Evolutionary conservation across 1,140 invertebrate species (phyloP), one percentile per base, ranked within the genome.

Genomic region (Bombus superbus): DNA sequence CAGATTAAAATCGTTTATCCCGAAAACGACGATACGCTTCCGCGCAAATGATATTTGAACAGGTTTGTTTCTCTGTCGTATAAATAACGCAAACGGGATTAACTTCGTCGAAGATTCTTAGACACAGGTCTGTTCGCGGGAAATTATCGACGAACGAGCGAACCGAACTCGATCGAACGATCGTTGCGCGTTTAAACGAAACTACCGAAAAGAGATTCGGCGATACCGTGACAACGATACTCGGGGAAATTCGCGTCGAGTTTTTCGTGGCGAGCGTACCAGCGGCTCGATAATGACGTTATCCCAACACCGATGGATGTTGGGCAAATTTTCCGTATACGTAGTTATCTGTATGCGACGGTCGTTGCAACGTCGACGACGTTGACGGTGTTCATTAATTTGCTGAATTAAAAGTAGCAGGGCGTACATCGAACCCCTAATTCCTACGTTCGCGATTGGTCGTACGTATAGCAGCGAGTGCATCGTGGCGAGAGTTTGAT

Each of bases 311-410:
- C 75, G 42, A 68, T 71, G 81, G 64, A 64, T 57, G 88, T 83
- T 69, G 57, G 75, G 81, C 53, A 76, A 87, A 90, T 89, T 89
- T 85, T 89, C 47, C 64, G 69, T 57, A 53, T 53, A 53, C 73
- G 73, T 85, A 66, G 75, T 69, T 87, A 84, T 90, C 74, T 32
- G 83, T 85, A 83, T 81, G 88, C 86, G 80, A 18, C 66, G 15
- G n/a, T 57, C 53, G 86, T 88, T 83, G 81, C 74, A 76, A 75
- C 81, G 88, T 75, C 79, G 80, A 47, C 88, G 86, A 89, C 76
- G 83, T 90, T 81, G 81, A 83, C 89, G 83, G n/a, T 86, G 89
- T 90, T 91, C 89, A 84, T 91, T 91, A 90, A 90, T 90, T 91
- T 77, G 84, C 35, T 59, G 83, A 69, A 64, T 83, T 88, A 86